Evolutionary conservation across 1,140 invertebrate species (phyloP).

Genomic region (Drosophila ercepeae): DNA sequence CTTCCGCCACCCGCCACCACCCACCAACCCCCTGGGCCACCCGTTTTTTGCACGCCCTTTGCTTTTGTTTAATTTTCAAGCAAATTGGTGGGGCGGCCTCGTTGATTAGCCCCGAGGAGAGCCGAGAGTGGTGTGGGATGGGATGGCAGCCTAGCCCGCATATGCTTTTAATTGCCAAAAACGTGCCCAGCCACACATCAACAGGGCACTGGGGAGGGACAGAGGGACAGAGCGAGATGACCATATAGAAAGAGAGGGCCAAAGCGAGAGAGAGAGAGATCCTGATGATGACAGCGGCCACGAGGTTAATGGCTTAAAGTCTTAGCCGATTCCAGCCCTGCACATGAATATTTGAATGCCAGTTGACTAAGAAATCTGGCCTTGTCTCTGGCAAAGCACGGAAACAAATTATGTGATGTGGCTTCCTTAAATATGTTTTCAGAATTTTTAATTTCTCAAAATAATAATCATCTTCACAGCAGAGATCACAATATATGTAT

Average conservation of each 20-base stretch:
- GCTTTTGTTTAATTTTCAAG: constrained; percentile 64
- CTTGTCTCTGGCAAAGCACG: constrained; percentile 15
- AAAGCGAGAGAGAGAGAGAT: not conserved
- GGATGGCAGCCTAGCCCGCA: constrained; percentile 55
- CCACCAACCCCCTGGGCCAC: not conserved
- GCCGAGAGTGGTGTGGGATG: not conserved
- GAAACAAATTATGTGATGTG: not conserved
- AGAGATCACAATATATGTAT: too few species aligned
- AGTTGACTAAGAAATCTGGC: constrained; percentile 52
- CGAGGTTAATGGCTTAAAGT: constrained; percentile 66
- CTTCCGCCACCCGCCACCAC: not conserved
- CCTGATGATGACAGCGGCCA: constrained; percentile 56
- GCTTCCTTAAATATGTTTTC: not conserved
- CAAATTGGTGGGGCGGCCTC: constrained; percentile 66
- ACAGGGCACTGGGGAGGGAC: constrained; percentile 27
- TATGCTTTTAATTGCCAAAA: constrained; percentile 78
- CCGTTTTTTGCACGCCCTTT: constrained; percentile 30
- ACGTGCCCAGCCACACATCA: constrained; percentile 57
- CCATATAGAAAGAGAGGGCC: not conserved
- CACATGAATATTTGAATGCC: constrained; percentile 61
- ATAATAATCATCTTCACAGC: too few species aligned
- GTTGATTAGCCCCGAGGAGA: constrained; percentile 72
- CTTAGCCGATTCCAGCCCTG: constrained; percentile 49
- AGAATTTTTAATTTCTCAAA: too few species aligned
- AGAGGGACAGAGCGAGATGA: constrained; percentile 5